Evolutionary conservation across 2,113 vertebrate genomes (phyloP).

Genomic region (Dicaeum eximium): DNA sequence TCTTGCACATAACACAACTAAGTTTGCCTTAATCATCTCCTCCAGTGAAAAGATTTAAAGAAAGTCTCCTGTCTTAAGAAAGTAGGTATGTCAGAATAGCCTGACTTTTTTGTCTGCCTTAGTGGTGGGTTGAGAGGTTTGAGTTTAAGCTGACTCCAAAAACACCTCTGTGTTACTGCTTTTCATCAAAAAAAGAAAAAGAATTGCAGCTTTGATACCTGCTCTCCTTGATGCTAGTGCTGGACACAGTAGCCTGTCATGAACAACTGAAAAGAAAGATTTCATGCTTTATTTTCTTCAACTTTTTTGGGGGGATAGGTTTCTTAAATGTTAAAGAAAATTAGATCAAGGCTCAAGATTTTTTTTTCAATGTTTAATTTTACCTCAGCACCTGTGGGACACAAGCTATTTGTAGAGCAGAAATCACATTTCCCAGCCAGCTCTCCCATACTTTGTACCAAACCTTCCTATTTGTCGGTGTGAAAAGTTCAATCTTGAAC

Average conservation of each 20-base stretch:
- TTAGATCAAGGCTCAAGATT: neutral
- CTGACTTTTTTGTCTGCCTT: conserved; percentile 30
- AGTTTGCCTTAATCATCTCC: conserved; percentile 47
- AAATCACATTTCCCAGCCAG: neutral
- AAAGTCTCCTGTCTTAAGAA: conserved; percentile 29
- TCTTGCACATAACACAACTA: neutral
- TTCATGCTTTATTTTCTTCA: neutral
- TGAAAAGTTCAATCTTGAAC: neutral
- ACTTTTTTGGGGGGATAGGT: neutral
- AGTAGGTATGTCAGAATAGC: neutral
- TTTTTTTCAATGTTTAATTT: conserved; percentile 4
- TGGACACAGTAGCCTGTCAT: neutral
- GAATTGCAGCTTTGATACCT: neutral
- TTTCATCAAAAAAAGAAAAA: conserved; percentile 22
- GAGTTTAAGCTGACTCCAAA: neutral
- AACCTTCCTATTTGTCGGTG: neutral
- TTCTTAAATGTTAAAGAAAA: conserved; percentile 9
- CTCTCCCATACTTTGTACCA: neutral
- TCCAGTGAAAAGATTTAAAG: conserved; percentile 53
- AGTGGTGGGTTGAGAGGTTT: conserved; percentile 10
- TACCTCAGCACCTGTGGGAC: neutral
- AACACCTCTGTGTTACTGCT: neutral
- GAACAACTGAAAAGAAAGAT: neutral
- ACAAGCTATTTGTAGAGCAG: neutral
- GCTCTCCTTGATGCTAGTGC: neutral